Evolutionary conservation across 2,113 vertebrate genomes (phyloP).

Genomic region (Genyomyrus donnyi): DNA sequence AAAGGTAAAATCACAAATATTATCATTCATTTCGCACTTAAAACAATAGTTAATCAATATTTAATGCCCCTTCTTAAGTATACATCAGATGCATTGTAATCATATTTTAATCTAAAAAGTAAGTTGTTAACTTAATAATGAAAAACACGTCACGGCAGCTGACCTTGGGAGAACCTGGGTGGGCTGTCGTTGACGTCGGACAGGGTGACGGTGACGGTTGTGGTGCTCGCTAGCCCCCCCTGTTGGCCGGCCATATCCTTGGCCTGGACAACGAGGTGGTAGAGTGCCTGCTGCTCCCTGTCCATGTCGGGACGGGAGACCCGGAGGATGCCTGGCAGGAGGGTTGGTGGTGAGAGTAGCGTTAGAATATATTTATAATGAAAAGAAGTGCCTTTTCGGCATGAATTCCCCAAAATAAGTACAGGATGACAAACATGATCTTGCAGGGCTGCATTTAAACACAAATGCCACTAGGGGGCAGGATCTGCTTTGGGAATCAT

Average conservation of each 20-base stretch:
- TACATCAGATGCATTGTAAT: not conserved
- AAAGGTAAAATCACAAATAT: not conserved
- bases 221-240: constrained; percentile 86
- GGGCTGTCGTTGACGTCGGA: constrained; percentile 91
- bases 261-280: constrained; percentile 87
- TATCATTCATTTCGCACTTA: not conserved
- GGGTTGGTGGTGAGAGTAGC: too few relatives aligned
- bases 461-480: not conserved
- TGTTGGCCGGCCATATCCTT: constrained; percentile 97
- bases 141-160: constrained; percentile 30
- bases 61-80: not conserved
- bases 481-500: not conserved
- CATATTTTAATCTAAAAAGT: not conserved
- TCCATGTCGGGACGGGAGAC: constrained; percentile 93
- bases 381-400: not conserved
- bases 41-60: not conserved
- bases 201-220: constrained; percentile 82
- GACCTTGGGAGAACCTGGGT: constrained; percentile 87
- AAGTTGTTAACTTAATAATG: not conserved
- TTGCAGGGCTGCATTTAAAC: not conserved
- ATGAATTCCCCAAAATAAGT: not conserved
- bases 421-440: not conserved
- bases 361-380: not conserved
- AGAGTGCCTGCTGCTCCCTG: constrained; percentile 82
- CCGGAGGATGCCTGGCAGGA: constrained; percentile 73